These are phyloP conservation scores for Steinernema khuongi DNA, from an alignment of 1,140 invertebrate species.

Conservation along the genomic window DNA sequence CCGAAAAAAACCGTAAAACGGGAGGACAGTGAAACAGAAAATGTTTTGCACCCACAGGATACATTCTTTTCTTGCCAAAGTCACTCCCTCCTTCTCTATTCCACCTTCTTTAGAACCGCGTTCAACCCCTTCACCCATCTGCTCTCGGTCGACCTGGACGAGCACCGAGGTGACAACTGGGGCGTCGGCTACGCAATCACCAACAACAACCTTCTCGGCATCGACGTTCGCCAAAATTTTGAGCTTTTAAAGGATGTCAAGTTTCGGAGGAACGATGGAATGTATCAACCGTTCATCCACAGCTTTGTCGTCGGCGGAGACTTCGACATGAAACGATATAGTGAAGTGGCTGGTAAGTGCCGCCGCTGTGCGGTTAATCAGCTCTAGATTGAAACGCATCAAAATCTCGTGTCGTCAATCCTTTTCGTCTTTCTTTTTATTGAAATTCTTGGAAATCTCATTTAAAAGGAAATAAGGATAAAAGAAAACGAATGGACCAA, in stretches of 20 bases:
- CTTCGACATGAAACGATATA: not conserved
- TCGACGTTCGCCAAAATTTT: slow-evolving; percentile 32
- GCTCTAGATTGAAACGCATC: no score
- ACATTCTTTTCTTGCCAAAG: no score
- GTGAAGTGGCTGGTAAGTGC: not conserved
- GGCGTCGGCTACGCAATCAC: slow-evolving; percentile 20
- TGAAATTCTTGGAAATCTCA: no score
- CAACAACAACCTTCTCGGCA: slow-evolving; percentile 19
- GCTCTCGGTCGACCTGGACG: slow-evolving; percentile 20
- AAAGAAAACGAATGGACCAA: not conserved
- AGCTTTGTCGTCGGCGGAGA: slow-evolving; percentile 11
- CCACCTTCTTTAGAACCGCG: slow-evolving; percentile 28
- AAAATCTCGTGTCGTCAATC: no score
- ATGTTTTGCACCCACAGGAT: no score
- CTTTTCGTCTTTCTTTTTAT: no score
- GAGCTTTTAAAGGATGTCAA: slow-evolving; percentile 28
- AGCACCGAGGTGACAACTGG: slow-evolving; percentile 27
- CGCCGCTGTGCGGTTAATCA: no score
- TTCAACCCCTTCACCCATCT: slow-evolving; percentile 29
- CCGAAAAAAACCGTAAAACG: no score
- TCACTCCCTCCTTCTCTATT: no score
- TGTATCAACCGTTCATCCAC: slow-evolving; percentile 28
- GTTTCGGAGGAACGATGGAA: slow-evolving; percentile 30
- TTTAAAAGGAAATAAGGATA: no score
- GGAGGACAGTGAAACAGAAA: no score